Percentiles rank a stretch among this genome's conserved stretches.
Evolutionary conservation across 2,113 vertebrate species (phyloP).

Genomic region (Chaetodon trifascialis): DNA sequence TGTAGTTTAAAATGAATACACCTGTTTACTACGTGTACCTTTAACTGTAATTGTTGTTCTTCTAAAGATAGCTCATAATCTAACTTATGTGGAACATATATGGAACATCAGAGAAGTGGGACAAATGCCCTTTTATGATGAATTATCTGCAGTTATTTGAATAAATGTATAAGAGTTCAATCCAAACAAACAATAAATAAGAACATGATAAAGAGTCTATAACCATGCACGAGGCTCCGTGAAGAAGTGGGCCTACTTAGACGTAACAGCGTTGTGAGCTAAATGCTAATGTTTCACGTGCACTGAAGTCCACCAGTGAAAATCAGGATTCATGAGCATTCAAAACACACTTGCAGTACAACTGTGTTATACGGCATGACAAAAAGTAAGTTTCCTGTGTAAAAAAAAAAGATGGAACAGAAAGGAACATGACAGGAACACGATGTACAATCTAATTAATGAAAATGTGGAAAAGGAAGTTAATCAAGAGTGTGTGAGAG

Average conservation of each 20-base stretch:
- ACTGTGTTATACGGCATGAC: background rate
- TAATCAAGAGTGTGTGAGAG: background rate
- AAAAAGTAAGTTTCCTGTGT: background rate
- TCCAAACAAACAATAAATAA: too few species aligned
- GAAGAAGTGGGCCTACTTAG: background rate
- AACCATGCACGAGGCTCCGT: too few species aligned
- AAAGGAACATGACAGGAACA: background rate
- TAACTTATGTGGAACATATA: background rate
- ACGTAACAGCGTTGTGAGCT: background rate
- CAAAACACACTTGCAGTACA: too few species aligned
- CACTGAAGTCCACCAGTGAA: too few species aligned
- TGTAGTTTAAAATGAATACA: background rate
- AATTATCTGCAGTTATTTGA: too few species aligned
- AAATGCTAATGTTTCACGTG: background rate
- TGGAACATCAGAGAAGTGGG: too few species aligned
- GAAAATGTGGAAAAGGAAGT: background rate
- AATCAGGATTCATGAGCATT: too few species aligned
- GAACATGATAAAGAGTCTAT: too few species aligned
- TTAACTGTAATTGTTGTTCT: background rate
- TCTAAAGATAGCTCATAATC: background rate
- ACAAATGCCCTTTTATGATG: too few species aligned
- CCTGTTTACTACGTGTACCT: too few species aligned
- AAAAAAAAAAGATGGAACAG: background rate
- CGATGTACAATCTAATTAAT: background rate
- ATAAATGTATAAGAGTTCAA: too few species aligned